Percentiles rank a stretch among this genome's conserved stretches.
These are phyloP conservation scores for Pachyramphus minor DNA, from an alignment of 2,113 vertebrate species.

Conservation along the genomic window DNA sequence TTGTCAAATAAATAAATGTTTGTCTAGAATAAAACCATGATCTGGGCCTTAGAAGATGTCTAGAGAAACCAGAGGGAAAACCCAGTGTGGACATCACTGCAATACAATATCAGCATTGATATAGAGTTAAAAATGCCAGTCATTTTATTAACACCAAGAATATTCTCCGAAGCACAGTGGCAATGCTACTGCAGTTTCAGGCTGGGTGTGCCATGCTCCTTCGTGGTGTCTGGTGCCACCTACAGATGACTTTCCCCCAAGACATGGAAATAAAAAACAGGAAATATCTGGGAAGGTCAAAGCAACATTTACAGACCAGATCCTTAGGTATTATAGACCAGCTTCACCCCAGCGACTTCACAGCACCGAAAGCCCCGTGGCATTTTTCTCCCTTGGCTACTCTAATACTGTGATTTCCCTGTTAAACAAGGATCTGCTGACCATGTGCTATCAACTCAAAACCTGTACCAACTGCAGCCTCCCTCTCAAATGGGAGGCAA, in stretches of 20 bases:
- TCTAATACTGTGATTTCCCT: neutral
- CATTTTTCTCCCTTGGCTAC: neutral
- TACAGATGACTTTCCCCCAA: neutral
- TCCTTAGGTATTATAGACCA: neutral
- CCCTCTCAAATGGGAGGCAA: neutral
- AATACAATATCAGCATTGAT: neutral
- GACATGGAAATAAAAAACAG: neutral
- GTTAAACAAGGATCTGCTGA: neutral
- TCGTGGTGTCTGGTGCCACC: conserved; percentile 52
- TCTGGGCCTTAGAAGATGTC: neutral
- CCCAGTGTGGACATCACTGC: accelerated
- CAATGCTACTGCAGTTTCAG: neutral
- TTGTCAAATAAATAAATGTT: neutral
- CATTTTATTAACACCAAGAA: neutral
- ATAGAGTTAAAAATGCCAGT: neutral
- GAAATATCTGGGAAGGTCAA: neutral
- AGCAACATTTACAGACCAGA: neutral
- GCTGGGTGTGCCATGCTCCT: neutral
- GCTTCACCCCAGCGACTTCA: neutral
- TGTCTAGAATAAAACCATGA: neutral
- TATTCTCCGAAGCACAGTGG: neutral
- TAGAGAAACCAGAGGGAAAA: neutral
- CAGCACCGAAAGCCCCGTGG: neutral
- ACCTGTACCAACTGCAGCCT: neutral
- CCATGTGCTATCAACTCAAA: neutral